Conservation (phyloP, 1,140 invertebrate genomes). For the Drosophila watanabei region DNA sequence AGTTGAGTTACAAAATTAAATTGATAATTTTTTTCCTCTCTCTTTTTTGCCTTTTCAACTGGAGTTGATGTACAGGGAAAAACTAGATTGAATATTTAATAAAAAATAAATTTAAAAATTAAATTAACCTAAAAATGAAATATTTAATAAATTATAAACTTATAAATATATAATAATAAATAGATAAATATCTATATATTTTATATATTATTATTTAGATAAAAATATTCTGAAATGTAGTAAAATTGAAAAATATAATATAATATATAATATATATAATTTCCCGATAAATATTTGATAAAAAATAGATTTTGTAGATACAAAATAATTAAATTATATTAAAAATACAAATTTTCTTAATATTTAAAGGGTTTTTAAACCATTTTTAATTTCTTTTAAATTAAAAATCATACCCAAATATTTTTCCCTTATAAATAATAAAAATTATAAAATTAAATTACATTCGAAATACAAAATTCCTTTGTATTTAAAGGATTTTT, state of each 20-base stretch:
- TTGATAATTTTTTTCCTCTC: constrained; percentile 72
- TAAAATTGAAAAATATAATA: background rate
- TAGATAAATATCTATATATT: no score
- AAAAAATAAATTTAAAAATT: background rate
- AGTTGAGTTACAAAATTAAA: constrained; percentile 85
- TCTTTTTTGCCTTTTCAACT: constrained; percentile 28
- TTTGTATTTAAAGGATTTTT: background rate
- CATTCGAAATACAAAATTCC: no score
- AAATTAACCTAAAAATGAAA: no score
- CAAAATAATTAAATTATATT: background rate
- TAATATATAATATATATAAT: background rate
- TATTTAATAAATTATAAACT: no score
- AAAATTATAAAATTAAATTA: no score
- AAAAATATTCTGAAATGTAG: no score
- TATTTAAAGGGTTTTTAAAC: background rate
- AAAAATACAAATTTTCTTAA: no score
- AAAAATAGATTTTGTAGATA: no score
- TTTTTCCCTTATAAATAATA: no score
- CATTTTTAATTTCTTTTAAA: background rate
- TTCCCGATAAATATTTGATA: background rate
- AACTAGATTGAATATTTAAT: background rate
- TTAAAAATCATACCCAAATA: background rate
- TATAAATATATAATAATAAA: no score
- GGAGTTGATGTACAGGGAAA: constrained; percentile 4
- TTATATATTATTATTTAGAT: no score